Conservation (phyloP, 2,113 vertebrate species). For the Caretta caretta region DNA sequence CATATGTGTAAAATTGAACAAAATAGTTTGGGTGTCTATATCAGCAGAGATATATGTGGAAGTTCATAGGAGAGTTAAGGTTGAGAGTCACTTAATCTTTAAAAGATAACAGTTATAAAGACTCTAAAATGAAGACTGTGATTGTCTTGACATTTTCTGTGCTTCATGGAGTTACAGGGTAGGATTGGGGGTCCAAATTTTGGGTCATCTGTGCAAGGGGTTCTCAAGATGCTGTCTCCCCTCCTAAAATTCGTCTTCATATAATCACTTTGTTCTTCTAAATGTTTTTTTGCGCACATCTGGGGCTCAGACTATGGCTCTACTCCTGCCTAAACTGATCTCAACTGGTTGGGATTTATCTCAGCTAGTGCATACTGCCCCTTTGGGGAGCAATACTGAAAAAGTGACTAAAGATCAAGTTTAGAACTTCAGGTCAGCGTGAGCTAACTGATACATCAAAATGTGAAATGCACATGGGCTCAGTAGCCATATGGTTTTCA, state of each 20-base stretch:
- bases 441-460: not conserved
- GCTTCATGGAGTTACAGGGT: not conserved
- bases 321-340: not conserved
- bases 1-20: not conserved
- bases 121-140: not conserved
- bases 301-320: not conserved
- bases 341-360: not conserved
- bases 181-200: not conserved
- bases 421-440: not conserved
- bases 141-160: not conserved
- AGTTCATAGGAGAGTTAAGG: not conserved
- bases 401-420: not conserved
- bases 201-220: not conserved
- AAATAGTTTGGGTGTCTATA: not conserved
- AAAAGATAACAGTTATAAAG: not conserved
- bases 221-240: not conserved
- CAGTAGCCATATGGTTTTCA: too few species aligned
- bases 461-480: not conserved
- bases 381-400: not conserved
- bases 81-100: not conserved
- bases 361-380: not conserved
- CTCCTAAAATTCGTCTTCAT: not conserved
- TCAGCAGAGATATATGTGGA: not conserved
- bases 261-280: not conserved
- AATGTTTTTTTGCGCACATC: not conserved